Base-by-base conservation (phyloP, 1,140 invertebrate species). In the Oryzaephilus surinamensis region DNA sequence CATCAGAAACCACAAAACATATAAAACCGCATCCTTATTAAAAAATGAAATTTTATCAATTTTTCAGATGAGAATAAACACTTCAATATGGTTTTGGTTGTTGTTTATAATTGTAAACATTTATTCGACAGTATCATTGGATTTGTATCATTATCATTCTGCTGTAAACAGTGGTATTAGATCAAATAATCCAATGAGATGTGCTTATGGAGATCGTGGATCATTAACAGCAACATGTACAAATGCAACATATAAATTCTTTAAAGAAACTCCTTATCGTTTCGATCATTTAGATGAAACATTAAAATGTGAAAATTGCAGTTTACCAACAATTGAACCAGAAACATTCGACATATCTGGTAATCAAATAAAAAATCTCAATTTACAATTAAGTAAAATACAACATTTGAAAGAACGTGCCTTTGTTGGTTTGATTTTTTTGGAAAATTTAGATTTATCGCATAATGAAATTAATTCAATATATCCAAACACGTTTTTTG, bases 221-320 rank as follows among this genome's bases (percentile, higher is more conserved):
- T 62, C 58, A 4, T 27, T 62, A 21, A 62, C 58, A 7, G 55
- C 60, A 3, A 59, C 53, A 12, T 62, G 60, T 26, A 44, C 49
- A n/a, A 54, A 62, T 33, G 56, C 56, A 7, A 52, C 50, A 2
- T 39, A 52, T 13, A 29, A 17, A 12, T 62, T 43, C 36, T 62
- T 62, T 44, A 54, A 52, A 23, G 37, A 15, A 27, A 59, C 56
- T 11, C 38, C 38, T 7, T 62, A 62, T 38, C 45, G 55, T 18
- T 62, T 62, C 30, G 60, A 62, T 27, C 57, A 55, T 38, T 38
- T 62, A 16, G 60, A 61, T 38, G 56, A 61, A 45, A 59, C 58
- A 12, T 19, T 61, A 6, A 33, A 33, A 23, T 61, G 59, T 33
- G 17, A 52, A 1, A 56, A 57, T 38, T 61, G 59, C 33, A 53